Evolutionary conservation across 2,888 invertebrate genomes (phyloP), one percentile per base, ranked within the genome.

Genomic region (Emmelina monodactyla): DNA sequence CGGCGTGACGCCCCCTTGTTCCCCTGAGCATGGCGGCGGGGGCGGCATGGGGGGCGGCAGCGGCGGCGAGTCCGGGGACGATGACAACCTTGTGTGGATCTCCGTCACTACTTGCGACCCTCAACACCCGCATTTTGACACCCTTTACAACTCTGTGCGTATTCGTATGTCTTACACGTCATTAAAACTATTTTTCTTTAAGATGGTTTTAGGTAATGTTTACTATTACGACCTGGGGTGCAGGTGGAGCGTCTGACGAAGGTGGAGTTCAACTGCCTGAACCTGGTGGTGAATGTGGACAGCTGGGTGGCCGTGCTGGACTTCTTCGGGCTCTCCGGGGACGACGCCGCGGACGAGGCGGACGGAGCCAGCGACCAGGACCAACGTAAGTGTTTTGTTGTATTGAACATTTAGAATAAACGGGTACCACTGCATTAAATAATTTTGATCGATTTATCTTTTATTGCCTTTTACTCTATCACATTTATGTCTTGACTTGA

Each of bases 291-390:
- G 44, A 96, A 93, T 58, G 88, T 94, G 14, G 92, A 96, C 61
- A 93, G 96, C 33, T 97, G 97, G 97, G 92, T 94, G 50, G 88
- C 96, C 19, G 87, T 98, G 29, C 82, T 98, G 34, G 97, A 98
- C 70, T 97, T 98, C 65, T 92, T 97, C 55, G 94, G 94, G 16
- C 68, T 78, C 14, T 69, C 72, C 10, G 73, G 64, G 2, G 76
- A 71, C 37, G 75, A 72, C 32, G 41, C 49, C 35, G 47, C 58
- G 2, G 51, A 53, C 14, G 50, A 51, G 2, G 41, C 42, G 29
- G 39, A 16, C 19, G 32, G 34, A 2, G 43, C 47, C 5, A 47
- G 48, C 2, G 43, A 38, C 12, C 39, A 43, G n/a, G 44, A 46
- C 2, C 43, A 53, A 50, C n/a, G 31, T 22, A 31, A n/a, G 30